Conservation (phyloP, 37 sponge, comb jelly and placozoan species). For the Halichondria panicea region DNA sequence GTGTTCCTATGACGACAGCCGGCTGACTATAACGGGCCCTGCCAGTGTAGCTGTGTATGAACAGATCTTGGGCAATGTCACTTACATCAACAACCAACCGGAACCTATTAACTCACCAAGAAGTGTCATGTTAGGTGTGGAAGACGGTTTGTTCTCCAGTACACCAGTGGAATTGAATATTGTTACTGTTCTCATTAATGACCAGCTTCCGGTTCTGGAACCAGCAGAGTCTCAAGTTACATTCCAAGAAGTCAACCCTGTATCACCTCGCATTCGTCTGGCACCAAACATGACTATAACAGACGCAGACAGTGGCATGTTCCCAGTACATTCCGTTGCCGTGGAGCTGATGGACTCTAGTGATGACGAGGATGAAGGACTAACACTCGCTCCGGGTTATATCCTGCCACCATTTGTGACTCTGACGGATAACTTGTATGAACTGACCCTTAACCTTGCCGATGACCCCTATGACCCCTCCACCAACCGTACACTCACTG, state of each 20-base stretch:
- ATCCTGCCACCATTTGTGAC: not conserved
- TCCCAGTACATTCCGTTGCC: conserved; percentile 11
- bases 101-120: conserved; percentile 22
- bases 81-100: conserved; percentile 27
- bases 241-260: conserved; percentile 42
- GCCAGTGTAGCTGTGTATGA: conserved; percentile 29
- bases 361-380: conserved; percentile 17
- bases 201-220: conserved; percentile 34
- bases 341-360: conserved; percentile 12
- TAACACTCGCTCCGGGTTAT: not conserved
- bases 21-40: conserved; percentile 18
- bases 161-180: conserved; percentile 21
- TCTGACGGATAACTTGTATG: not conserved
- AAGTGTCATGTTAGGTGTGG: conserved; percentile 21
- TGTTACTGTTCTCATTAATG: conserved; percentile 39
- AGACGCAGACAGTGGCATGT: conserved; percentile 37
- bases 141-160: conserved; percentile 34
- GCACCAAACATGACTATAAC: conserved; percentile 20
- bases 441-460: not conserved
- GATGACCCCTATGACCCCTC: not conserved
- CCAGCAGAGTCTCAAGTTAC: conserved; percentile 15
- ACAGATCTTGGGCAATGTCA: conserved; percentile 4
- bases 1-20: conserved; percentile 2
- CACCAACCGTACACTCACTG: conserved; percentile 4
- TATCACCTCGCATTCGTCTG: conserved; percentile 28